Base-by-base conservation (phyloP, 1,140 invertebrate species). In the Laupala kohalensis region DNA sequence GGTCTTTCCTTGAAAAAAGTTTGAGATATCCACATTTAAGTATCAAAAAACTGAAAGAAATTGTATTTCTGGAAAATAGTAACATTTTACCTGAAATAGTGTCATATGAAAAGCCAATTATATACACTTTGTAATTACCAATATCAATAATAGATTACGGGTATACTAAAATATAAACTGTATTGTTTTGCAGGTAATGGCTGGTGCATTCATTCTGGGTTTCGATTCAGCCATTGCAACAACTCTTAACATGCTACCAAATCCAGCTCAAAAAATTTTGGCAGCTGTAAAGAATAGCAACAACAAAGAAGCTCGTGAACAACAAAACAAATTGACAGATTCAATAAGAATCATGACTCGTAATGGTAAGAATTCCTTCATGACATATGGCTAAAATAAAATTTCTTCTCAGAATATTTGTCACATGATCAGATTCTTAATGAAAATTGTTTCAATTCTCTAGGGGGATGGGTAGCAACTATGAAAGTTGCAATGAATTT, bases 191-290 rank as follows among this genome's bases (percentile, higher is more conserved):
- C 74, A 90, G 88, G 74, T 89, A 66, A 78, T 89, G 28, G 80
- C 84, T 0, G 84, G 85, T 69, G 89, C 85, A 5, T 84, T 83
- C 9, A 77, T 85, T 3, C 74, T 87, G 3, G 90, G 89, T 27
- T 88, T 91, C 75, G 84, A 88, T 75, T 89, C 88, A 4, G 84
- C 84, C 24, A 90, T 91, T 74, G 83, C 85, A 63, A 88, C 88
- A 1, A 84, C 85, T 6, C 81, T 85, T 53, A 92, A 90, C 75
- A 80, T 91, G 37, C 80, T 84, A 53, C 84, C 85, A 6, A 77
- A 84, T 74, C 71, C 80, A 4, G 77, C 77, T 25, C 71, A 80
- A 0, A 74, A 82, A 69, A 84, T 87, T 64, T 71, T 82, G 5
- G 74, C 81, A 29, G 76, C 76, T 26, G 75, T 80, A 12, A 77